Conservation (phyloP, 2,888 invertebrate species). For the Clepsis dumicolana region DNA sequence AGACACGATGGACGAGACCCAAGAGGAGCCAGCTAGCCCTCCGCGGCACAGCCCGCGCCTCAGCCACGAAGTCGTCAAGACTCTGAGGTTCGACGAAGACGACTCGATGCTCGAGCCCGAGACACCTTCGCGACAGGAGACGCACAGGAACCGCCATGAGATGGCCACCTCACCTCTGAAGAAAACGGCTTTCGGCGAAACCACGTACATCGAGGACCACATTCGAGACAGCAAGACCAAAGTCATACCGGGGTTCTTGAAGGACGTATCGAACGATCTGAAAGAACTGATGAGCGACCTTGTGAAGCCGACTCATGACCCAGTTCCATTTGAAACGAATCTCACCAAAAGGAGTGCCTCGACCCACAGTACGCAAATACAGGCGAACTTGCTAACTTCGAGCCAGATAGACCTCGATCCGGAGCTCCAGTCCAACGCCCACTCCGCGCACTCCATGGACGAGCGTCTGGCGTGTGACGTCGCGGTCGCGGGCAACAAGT, state of each 20-base stretch:
- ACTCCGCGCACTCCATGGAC: conserved; percentile 48
- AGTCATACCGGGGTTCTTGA: conserved; percentile 71
- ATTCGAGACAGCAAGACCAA: conserved; percentile 1
- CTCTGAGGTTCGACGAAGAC: conserved; percentile 70
- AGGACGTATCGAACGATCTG: conserved; percentile 66
- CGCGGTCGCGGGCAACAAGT: conserved; percentile 27
- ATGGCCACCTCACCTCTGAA: conserved; percentile 56
- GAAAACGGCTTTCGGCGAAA: conserved; percentile 68
- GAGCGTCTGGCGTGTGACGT: conserved; percentile 40
- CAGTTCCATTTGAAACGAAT: conserved; percentile 55
- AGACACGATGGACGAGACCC: conserved; percentile 42
- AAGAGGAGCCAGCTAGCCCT: background rate
- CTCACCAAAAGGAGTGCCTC: conserved; percentile 50
- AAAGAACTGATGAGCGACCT: conserved; percentile 75
- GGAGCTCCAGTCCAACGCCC: conserved; percentile 52
- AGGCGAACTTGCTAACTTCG: conserved; percentile 67
- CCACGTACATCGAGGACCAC: conserved; percentile 53
- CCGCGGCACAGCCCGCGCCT: conserved; percentile 47
- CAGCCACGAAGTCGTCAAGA: conserved; percentile 72
- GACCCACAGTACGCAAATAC: conserved; percentile 65
- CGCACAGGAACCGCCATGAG: conserved; percentile 12
- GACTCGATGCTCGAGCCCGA: conserved; percentile 58
- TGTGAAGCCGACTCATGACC: conserved; percentile 70
- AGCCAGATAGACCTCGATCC: conserved; percentile 71
- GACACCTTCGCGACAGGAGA: conserved; percentile 41